Conservation (phyloP, 2,797 vertebrate species). For the Botia kubotai region DNA sequence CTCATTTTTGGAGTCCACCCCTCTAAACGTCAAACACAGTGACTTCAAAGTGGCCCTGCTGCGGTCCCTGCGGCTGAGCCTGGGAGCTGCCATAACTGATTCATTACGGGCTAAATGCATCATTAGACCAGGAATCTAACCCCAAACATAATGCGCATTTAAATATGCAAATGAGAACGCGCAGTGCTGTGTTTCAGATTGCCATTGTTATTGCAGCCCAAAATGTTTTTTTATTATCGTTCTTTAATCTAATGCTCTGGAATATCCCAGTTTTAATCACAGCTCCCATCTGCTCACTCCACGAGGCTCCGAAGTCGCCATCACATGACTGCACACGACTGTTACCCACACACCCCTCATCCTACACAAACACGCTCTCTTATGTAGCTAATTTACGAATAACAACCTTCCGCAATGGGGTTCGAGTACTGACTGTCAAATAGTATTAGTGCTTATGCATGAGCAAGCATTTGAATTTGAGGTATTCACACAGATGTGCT, state of each 20-base stretch:
- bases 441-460: conserved; percentile 22
- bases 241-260: conserved; percentile 67
- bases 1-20: conserved; percentile 51
- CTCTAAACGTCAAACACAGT: conserved; percentile 57
- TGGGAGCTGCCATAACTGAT: conserved; percentile 78
- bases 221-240: conserved; percentile 64
- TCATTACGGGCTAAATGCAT: conserved; percentile 80
- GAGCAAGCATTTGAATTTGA: conserved; percentile 26
- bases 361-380: conserved; percentile 30
- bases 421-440: conserved; percentile 35
- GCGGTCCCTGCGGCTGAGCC: conserved; percentile 57
- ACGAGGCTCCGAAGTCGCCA: conserved; percentile 47
- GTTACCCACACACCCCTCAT: conserved; percentile 38
- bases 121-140: conserved; percentile 82
- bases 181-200: conserved; percentile 58
- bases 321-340: conserved; percentile 44
- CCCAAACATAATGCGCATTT: conserved; percentile 77
- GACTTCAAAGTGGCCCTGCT: conserved; percentile 62
- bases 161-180: conserved; percentile 77
- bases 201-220: conserved; percentile 67
- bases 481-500: conserved; percentile 27
- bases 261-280: conserved; percentile 68
- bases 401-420: conserved; percentile 48
- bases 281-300: conserved; percentile 66
- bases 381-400: conserved; percentile 46